Evolutionary conservation across 2,888 invertebrate genomes (phyloP).

Genomic region (Noctua comes): DNA sequence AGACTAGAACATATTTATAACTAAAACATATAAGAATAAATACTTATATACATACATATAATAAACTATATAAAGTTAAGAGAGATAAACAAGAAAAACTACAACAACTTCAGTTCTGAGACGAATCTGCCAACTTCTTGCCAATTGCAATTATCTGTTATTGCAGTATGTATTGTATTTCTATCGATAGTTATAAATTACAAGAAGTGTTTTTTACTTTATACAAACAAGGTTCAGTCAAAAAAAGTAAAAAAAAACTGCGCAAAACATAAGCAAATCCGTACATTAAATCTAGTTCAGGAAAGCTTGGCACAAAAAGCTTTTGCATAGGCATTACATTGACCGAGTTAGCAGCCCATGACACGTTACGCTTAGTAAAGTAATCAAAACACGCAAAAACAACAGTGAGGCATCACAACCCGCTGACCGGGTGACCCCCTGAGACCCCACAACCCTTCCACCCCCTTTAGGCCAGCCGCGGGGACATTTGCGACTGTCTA

Average conservation of each 20-base stretch:
- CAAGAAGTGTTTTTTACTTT: not conserved
- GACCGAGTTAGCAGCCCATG: constrained; percentile 54
- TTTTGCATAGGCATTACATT: constrained; percentile 51
- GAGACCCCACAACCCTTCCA: constrained; percentile 36
- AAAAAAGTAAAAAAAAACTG: not conserved
- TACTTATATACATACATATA: too few relatives aligned
- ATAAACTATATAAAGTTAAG: too few relatives aligned
- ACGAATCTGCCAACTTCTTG: too few relatives aligned
- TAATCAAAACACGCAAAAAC: constrained; percentile 66
- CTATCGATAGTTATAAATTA: too few relatives aligned
- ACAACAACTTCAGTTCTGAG: too few relatives aligned
- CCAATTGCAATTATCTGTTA: too few relatives aligned
- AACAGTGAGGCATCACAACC: constrained; percentile 50
- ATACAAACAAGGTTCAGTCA: too few relatives aligned
- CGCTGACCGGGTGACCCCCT: constrained; percentile 39
- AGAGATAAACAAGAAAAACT: too few relatives aligned
- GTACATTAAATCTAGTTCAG: constrained; percentile 25
- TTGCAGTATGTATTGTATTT: too few relatives aligned
- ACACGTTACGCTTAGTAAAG: constrained; percentile 49
- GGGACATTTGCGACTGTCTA: constrained; percentile 49
- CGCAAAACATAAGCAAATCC: constrained; percentile 3
- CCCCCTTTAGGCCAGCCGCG: constrained; percentile 6
- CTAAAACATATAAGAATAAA: too few relatives aligned
- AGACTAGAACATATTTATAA: too few relatives aligned
- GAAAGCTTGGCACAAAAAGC: constrained; percentile 50